Base-by-base conservation (phyloP, 2,888 invertebrate genomes). In the Schrankia costaestrigalis region DNA sequence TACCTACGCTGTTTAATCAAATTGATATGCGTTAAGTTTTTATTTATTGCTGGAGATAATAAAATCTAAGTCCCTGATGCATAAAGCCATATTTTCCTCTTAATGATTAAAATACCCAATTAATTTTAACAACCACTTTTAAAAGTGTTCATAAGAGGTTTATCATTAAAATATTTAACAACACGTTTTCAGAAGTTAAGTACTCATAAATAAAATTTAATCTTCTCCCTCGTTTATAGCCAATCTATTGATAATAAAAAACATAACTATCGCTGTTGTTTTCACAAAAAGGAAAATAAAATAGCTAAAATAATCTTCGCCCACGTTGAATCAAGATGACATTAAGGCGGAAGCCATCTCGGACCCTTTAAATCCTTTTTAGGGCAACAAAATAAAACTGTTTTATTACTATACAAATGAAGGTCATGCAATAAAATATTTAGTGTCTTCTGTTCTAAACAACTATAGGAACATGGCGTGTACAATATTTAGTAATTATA, bases 331-430 rank as follows among this genome's bases (percentile, higher is more conserved):
- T 48, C 35, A 45, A 40, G 41, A 14, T 41, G 26, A 36, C 42
- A 45, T 45, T 41, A 51, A 25, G 30, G 19, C 18, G 32, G 37
- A 17, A 31, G 25, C 42, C 37, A 26, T 24, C 21, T 12, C 22
- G 33, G 25, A 47, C 45, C 47, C 35, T 38, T 17, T 28, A 42
- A 48, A 51, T 41, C 48, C 40, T 35, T 35, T 15, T 17, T 15
- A 30, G 31, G 15, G 23, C 11, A 23, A 32, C 14, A 44, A 41
- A 39, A 41, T 32, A 35, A 28, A 31, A 18, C 26, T 19, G 17
- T 32, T 32, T 33, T 31, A 26, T 30, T 7, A 29, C 9, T 30
- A 19, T 11, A 26, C 25, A 43, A 38, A 27, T 17, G 13, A 21
- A 22, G 21, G 8, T 18, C 22, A 24, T 8, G 17, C 8, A 31